phyloP scores from a whole-genome alignment of 2,113 vertebrate genomes.

The Rhinolophus ferrumequinum region DNA sequence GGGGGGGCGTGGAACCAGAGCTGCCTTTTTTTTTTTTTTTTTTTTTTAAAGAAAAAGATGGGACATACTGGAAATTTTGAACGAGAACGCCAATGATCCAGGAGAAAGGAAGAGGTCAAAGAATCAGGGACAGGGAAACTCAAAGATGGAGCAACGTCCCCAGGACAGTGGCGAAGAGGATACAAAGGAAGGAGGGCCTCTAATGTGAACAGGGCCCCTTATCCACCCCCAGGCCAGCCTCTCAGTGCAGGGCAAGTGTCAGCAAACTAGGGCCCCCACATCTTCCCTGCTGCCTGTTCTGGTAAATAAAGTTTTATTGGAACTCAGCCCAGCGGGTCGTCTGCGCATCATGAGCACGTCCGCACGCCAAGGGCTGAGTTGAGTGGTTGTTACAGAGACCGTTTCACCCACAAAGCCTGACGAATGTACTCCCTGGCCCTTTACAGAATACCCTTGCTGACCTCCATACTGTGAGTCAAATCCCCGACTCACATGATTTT shows the following conservation, averaged over 20 bases:
- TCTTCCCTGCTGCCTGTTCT: not conserved
- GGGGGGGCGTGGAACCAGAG: not conserved
- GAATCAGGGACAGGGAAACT: not conserved
- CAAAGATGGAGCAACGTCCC: not conserved
- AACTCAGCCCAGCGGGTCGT: fast-evolving
- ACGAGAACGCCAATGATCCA: not conserved
- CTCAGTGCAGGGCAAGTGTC: fast-evolving
- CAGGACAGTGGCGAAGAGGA: not conserved
- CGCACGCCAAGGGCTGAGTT: not conserved
- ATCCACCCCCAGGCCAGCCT: no score
- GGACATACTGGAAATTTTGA: not conserved
- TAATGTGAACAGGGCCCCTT: fast-evolving
- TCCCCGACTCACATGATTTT: not conserved
- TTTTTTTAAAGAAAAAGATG: no score
- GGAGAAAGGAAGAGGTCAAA: not conserved
- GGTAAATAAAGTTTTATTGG: not conserved
- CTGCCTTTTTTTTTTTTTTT: not conserved
- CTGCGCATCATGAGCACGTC: not conserved
- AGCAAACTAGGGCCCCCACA: fast-evolving
- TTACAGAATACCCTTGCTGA: not conserved
- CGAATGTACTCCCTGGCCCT: not conserved
- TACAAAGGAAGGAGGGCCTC: not conserved
- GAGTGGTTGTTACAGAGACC: not conserved
- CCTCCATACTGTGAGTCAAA: not conserved
- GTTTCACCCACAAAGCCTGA: not conserved